These are phyloP conservation scores for Leucoraja erinaceus DNA, from an alignment of 2,113 vertebrate genomes.

Conservation along the genomic window DNA sequence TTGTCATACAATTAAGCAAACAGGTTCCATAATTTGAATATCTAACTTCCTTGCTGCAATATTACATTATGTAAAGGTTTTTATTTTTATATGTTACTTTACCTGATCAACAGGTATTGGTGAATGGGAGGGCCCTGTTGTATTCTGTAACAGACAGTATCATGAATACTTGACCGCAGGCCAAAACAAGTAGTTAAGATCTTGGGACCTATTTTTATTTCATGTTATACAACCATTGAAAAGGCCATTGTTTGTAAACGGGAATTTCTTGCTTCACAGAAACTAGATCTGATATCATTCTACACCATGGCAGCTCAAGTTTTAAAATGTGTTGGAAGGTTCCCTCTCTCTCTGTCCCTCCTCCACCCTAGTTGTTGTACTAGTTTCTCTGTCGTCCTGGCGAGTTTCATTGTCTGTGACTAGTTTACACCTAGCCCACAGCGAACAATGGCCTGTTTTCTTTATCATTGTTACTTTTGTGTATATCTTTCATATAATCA, in stretches of 20 bases:
- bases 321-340: not conserved
- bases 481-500: too few species aligned
- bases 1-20: not conserved
- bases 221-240: not conserved
- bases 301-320: not conserved
- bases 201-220: constrained; percentile 9
- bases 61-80: not conserved
- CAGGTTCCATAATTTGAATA: not conserved
- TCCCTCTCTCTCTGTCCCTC: too few species aligned
- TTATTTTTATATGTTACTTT: not conserved
- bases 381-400: too few species aligned
- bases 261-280: not conserved
- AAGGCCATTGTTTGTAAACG: not conserved
- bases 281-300: not conserved
- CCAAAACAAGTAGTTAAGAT: not conserved
- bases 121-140: not conserved
- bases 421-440: too few species aligned
- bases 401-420: too few species aligned
- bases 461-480: too few species aligned
- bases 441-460: too few species aligned
- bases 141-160: not conserved
- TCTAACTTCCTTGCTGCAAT: not conserved
- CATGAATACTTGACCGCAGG: not conserved
- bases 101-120: constrained; percentile 5
- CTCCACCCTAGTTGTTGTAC: too few species aligned